Conservation (phyloP, 2,888 invertebrate genomes). For the Chloromyia formosa region DNA sequence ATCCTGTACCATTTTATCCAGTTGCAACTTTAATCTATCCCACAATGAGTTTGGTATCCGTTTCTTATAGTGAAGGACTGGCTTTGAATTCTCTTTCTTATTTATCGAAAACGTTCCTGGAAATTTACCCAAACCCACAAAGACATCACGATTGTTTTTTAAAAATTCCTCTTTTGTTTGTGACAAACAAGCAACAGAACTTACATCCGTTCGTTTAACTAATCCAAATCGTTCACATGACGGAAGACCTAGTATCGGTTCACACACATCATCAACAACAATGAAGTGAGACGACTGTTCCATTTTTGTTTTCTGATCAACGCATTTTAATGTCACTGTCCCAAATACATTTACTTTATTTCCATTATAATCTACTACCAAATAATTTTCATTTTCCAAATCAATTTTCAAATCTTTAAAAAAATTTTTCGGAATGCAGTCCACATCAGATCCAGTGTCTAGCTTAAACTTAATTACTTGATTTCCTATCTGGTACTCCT, state of each 20-base stretch:
- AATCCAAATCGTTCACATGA: slow-evolving; percentile 29
- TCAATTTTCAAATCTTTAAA: too few relatives aligned
- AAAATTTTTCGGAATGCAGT: too few relatives aligned
- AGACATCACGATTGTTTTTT: background rate
- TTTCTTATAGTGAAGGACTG: slow-evolving; percentile 51
- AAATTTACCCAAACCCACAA: background rate
- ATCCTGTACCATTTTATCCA: slow-evolving; percentile 45
- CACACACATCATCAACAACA: slow-evolving; percentile 42
- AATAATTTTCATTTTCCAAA: too few relatives aligned
- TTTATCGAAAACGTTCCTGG: slow-evolving; percentile 47
- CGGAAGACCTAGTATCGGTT: slow-evolving; percentile 44
- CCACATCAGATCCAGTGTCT: too few relatives aligned
- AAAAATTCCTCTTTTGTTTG: background rate
- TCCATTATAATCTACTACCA: slow-evolving; percentile 44
- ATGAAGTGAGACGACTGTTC: background rate
- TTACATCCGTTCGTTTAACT: background rate
- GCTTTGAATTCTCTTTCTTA: slow-evolving; percentile 49
- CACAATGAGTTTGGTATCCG: slow-evolving; percentile 48
- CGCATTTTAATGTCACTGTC: slow-evolving; percentile 24
- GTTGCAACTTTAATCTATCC: slow-evolving; percentile 36
- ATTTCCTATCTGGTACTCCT: too few relatives aligned
- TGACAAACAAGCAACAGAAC: background rate
- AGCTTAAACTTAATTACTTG: too few relatives aligned
- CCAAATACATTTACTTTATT: slow-evolving; percentile 45
- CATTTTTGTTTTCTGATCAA: background rate